These are phyloP conservation scores for Monarcha castaneiventris DNA, from an alignment of 2,113 vertebrate species.

Conservation along the genomic window DNA sequence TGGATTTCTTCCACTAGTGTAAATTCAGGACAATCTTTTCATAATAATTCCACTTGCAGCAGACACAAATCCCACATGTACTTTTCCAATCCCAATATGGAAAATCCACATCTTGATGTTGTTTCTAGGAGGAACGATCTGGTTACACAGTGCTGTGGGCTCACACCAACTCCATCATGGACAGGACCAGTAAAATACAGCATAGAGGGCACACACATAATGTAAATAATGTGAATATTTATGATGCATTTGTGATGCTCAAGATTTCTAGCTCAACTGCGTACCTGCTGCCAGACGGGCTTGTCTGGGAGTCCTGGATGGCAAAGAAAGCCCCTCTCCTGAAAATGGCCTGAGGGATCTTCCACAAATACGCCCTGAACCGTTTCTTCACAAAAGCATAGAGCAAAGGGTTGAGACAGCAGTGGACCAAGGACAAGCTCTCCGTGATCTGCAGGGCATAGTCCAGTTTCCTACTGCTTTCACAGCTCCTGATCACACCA, in stretches of 20 bases:
- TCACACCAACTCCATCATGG: background rate
- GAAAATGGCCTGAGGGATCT: conserved; percentile 5
- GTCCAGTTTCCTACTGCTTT: conserved; percentile 65
- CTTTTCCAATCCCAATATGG: background rate
- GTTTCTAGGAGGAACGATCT: background rate
- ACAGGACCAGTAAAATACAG: background rate
- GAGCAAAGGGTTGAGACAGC: conserved; percentile 74
- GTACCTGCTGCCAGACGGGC: background rate
- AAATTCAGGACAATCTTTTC: background rate
- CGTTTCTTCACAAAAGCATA: conserved; percentile 70
- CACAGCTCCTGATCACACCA: conserved; percentile 63
- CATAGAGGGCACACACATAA: accelerated
- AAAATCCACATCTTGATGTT: background rate
- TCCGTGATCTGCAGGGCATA: conserved; percentile 75
- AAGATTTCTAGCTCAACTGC: conserved; percentile 38
- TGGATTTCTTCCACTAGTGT: background rate
- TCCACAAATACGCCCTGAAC: conserved; percentile 53
- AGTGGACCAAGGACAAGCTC: conserved; percentile 76
- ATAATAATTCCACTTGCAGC: background rate
- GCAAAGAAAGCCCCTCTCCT: background rate
- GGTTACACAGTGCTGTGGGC: background rate
- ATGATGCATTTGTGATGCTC: background rate
- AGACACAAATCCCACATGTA: background rate
- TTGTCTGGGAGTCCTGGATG: background rate
- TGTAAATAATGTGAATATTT: background rate